Evolutionary conservation across 2,888 invertebrate species (phyloP).

Genomic region (Eumacrocentrus americanus): DNA sequence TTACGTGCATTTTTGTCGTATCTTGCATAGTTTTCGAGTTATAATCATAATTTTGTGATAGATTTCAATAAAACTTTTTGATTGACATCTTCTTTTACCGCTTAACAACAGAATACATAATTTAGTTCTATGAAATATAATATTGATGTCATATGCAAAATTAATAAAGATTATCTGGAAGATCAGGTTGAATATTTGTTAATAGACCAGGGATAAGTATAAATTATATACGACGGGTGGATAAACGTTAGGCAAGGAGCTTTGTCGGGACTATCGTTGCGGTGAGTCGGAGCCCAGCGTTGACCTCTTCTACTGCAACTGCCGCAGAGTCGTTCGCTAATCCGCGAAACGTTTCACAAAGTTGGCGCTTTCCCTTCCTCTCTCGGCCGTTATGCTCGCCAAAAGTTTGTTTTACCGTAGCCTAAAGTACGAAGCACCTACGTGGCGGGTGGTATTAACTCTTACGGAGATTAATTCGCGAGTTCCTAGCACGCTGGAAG

Average conservation of each 20-base stretch:
- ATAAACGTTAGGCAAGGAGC: conserved; percentile 17
- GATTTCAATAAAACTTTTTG: too few relatives aligned
- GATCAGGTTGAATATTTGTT: too few relatives aligned
- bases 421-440: conserved; percentile 36
- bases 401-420: conserved; percentile 37
- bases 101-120: too few relatives aligned
- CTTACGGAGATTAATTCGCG: conserved; percentile 39
- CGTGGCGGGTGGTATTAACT: conserved; percentile 35
- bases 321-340: conserved; percentile 34
- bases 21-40: too few relatives aligned
- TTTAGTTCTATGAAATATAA: too few relatives aligned
- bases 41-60: too few relatives aligned
- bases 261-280: conserved; percentile 23
- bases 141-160: too few relatives aligned
- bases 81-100: too few relatives aligned
- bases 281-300: conserved; percentile 19
- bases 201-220: too few relatives aligned
- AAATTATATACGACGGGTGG: background rate
- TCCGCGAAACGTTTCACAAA: conserved; percentile 41
- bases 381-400: conserved; percentile 17
- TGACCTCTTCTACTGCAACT: conserved; percentile 26
- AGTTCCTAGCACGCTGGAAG: conserved; percentile 24
- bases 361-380: conserved; percentile 36
- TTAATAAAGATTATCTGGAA: too few relatives aligned
- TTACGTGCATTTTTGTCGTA: too few relatives aligned